These are phyloP conservation scores for Chiloscyllium punctatum DNA, from an alignment of 2,797 vertebrate species.

Conservation along the genomic window DNA sequence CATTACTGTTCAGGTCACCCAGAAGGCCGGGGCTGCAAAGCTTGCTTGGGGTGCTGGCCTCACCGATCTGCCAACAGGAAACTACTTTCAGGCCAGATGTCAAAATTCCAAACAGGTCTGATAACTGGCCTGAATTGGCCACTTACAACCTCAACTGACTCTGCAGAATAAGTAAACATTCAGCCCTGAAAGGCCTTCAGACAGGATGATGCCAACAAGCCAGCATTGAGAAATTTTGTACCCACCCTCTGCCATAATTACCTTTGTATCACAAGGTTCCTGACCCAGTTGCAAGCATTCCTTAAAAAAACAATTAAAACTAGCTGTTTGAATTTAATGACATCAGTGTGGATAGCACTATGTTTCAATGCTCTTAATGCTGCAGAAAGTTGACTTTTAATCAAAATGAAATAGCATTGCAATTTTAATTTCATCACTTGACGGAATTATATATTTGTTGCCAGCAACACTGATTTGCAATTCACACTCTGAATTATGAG, in stretches of 20 bases:
- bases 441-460: constrained; percentile 62
- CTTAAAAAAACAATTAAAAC: not conserved
- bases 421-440: constrained; percentile 59
- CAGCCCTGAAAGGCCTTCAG: not conserved
- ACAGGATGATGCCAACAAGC: not conserved
- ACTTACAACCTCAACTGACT: not conserved
- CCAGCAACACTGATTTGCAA: constrained; percentile 62
- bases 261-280: not conserved
- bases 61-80: no score
- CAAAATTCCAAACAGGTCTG: not conserved
- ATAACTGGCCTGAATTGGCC: not conserved
- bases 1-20: no score
- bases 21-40: no score
- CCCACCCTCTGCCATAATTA: not conserved
- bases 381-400: not conserved
- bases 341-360: not conserved
- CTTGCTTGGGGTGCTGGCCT: no score
- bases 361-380: not conserved
- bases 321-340: not conserved
- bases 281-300: not conserved
- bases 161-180: not conserved
- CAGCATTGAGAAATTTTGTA: not conserved
- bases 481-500: constrained; percentile 59
- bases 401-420: not conserved
- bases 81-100: not conserved